Conservation (phyloP, 2,797 vertebrate genomes). For the Argya squamiceps region DNA sequence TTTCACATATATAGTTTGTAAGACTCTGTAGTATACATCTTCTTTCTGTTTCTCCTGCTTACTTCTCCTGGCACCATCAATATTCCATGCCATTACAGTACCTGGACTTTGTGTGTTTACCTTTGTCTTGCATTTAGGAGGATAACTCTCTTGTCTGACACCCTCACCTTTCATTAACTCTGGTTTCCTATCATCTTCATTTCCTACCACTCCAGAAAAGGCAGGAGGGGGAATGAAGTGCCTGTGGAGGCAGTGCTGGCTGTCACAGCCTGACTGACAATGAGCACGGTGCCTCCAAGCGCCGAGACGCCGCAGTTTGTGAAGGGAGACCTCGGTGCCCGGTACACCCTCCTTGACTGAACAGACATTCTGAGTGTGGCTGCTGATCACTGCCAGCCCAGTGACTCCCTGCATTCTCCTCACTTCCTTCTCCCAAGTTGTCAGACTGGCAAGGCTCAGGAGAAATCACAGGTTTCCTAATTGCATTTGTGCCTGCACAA, state of each 20-base stretch:
- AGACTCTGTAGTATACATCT: not conserved
- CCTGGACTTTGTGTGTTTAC: not conserved
- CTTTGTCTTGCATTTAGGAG: slow-evolving; percentile 17
- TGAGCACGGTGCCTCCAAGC: not conserved
- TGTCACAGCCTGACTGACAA: slow-evolving; percentile 58
- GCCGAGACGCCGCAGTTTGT: not conserved
- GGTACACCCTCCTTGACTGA: slow-evolving; percentile 26
- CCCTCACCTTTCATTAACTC: slow-evolving; percentile 16
- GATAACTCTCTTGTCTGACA: not conserved
- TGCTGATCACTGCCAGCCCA: slow-evolving; percentile 33
- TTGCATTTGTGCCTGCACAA: slow-evolving; percentile 39
- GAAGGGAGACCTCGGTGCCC: slow-evolving; percentile 23
- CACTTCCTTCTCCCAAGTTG: slow-evolving; percentile 53
- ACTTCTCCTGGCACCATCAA: not conserved
- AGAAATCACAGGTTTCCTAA: slow-evolving; percentile 67
- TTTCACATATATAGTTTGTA: not conserved
- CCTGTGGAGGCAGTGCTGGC: not conserved
- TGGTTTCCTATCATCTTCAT: not conserved
- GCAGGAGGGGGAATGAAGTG: not conserved
- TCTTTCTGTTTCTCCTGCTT: not conserved
- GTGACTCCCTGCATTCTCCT: slow-evolving; percentile 31
- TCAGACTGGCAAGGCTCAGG: slow-evolving; percentile 55
- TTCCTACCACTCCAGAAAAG: not conserved
- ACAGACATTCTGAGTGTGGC: slow-evolving; percentile 13
- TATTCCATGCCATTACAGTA: not conserved